Evolutionary conservation across 2,113 vertebrate genomes (phyloP).

Genomic region (Propithecus coquereli): DNA sequence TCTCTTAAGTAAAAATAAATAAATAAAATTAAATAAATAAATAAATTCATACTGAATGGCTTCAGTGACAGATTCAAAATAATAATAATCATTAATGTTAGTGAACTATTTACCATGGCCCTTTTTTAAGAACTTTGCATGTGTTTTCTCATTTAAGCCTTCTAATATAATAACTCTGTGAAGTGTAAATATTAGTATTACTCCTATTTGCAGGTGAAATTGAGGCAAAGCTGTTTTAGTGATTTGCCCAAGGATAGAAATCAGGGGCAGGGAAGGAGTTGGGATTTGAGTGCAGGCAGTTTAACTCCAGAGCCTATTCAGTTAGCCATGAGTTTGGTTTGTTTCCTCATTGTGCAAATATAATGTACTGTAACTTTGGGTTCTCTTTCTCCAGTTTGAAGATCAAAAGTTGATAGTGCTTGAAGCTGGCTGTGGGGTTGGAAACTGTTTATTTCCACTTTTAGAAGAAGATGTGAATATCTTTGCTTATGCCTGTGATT

Average conservation of each 20-base stretch:
- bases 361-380: neutral
- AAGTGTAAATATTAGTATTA: neutral
- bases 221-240: neutral
- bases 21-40: neutral
- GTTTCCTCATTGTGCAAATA: neutral
- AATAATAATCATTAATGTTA: neutral
- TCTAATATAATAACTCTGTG: neutral
- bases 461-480: constrained; percentile 91
- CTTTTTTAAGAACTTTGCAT: neutral
- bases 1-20: neutral
- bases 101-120: neutral
- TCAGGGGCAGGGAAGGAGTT: neutral
- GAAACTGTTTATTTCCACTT: constrained; percentile 97
- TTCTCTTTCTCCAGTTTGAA: constrained; percentile 83
- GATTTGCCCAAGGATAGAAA: neutral
- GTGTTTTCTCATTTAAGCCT: neutral
- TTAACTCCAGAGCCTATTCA: neutral
- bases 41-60: neutral
- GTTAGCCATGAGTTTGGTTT: neutral
- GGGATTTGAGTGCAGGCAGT: neutral
- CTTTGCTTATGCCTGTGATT: constrained; percentile 97
- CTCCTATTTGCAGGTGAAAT: neutral
- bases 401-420: constrained; percentile 91
- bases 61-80: neutral
- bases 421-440: constrained; percentile 97